phyloP scores from a whole-genome alignment of 2,888 invertebrate species.

The Apamea anceps region DNA sequence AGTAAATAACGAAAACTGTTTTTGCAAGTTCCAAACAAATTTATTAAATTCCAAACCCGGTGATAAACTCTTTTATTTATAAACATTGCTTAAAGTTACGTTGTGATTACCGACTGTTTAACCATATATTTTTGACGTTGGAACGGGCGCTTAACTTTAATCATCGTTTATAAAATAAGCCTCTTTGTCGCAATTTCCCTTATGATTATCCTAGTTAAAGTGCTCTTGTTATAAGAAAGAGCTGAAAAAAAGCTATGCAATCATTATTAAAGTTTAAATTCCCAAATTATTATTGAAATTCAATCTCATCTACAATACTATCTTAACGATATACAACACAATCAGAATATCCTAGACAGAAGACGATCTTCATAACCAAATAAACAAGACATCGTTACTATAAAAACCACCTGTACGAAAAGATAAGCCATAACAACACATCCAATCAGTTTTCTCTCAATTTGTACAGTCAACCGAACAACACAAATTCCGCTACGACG shows the following conservation, averaged over 20 bases:
- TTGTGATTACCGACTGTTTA: no score
- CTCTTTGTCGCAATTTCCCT: background rate
- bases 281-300: background rate
- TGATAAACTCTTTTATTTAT: no score
- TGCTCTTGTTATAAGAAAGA: background rate
- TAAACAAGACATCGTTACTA: slow-evolving; percentile 9
- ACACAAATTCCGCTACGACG: background rate
- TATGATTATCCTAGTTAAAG: background rate
- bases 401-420: background rate
- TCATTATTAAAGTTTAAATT: background rate
- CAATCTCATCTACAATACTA: background rate
- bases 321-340: no score
- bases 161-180: no score
- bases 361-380: slow-evolving; percentile 5
- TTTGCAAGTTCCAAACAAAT: background rate
- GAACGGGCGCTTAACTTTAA: no score
- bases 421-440: background rate
- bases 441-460: background rate
- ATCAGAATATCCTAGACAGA: background rate
- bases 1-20: background rate
- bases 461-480: background rate
- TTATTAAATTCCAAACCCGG: background rate
- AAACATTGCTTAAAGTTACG: no score
- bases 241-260: background rate
- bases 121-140: no score